phyloP scores from a whole-genome alignment of 2,797 vertebrate genomes.

The Gila robusta region DNA sequence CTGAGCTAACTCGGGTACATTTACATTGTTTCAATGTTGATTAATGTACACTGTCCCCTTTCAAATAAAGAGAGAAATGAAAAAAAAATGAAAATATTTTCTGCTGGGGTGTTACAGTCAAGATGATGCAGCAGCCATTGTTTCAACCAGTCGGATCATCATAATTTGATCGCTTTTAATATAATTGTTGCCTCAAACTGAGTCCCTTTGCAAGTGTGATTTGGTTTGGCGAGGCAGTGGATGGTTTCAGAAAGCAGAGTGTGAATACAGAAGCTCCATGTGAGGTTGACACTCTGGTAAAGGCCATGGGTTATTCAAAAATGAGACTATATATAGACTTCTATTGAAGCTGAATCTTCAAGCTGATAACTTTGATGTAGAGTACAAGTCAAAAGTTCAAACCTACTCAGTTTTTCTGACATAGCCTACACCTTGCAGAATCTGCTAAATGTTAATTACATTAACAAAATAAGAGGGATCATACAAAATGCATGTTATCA shows the following conservation, averaged over 20 bases:
- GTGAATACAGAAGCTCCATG: neutral
- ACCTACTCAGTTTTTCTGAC: neutral
- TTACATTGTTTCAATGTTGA: too few relatives aligned
- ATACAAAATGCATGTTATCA: too few relatives aligned
- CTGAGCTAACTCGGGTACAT: too few relatives aligned
- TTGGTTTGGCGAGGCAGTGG: neutral
- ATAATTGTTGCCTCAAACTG: neutral
- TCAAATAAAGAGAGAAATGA: too few relatives aligned
- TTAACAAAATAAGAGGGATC: too few relatives aligned
- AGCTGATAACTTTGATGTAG: neutral
- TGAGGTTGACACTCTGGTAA: neutral
- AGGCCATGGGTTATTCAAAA: neutral
- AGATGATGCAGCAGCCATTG: conserved; percentile 1
- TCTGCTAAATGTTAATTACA: too few relatives aligned
- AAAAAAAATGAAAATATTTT: too few relatives aligned
- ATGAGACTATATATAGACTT: neutral
- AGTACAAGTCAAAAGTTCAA: neutral
- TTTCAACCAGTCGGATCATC: conserved; percentile 10
- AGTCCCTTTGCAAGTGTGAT: neutral
- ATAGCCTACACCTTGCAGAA: too few relatives aligned
- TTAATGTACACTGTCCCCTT: too few relatives aligned
- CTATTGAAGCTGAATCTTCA: neutral
- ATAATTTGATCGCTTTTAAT: neutral
- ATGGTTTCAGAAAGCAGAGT: neutral
- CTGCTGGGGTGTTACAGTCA: neutral